Base-by-base conservation (phyloP, 2,888 invertebrate genomes). In the Agrotis ipsilon region DNA sequence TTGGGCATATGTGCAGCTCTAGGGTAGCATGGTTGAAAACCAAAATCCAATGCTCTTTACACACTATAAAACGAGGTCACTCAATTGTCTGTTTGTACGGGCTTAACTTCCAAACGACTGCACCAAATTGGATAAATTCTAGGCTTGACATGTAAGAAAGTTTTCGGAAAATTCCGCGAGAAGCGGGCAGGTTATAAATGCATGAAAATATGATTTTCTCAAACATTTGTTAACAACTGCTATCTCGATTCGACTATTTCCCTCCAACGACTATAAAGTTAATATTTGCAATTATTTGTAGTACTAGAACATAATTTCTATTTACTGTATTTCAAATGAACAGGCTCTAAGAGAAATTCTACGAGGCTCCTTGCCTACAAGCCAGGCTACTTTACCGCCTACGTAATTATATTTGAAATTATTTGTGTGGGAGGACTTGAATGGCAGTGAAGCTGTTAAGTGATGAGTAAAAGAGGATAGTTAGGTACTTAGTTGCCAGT, bases 361-460 rank as follows among this genome's bases (percentile, higher is more conserved):
- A 0, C 19, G 16, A 39, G 16, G 3, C 6, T 60, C 7, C 39
- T 43, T 61, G 7, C 13, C 19, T 72, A 61, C 48, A 49, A 7
- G 11, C 3, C 21, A n/a, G 14, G 32, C 32, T 45, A 51, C 43
- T 60, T 61, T 72, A 3, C 21, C 73, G 19, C 74, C 64, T 19
- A 73, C 73, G 45, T 63, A 24, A 64, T 73, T 71, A 63, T 46
- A 64, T 73, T 39, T 64, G 16, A 64, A 73, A 73, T 73, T n/a
- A 64, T 73, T 71, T 54, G 52, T 0, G 71, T 74, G n/a, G 74
- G 65, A 52, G 46, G 52, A 48, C 16, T 13, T 54, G 13, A 27
- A 43, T 65, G n/a, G 16, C 5, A 21, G 21, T 2, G 1, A n/a
- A 52, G n/a, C 3, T 64, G 18, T 19, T n/a, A 27, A 39, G 3